These are phyloP conservation scores for Pilophorus perplexus DNA, from an alignment of 2,888 invertebrate species.

Conservation along the genomic window DNA sequence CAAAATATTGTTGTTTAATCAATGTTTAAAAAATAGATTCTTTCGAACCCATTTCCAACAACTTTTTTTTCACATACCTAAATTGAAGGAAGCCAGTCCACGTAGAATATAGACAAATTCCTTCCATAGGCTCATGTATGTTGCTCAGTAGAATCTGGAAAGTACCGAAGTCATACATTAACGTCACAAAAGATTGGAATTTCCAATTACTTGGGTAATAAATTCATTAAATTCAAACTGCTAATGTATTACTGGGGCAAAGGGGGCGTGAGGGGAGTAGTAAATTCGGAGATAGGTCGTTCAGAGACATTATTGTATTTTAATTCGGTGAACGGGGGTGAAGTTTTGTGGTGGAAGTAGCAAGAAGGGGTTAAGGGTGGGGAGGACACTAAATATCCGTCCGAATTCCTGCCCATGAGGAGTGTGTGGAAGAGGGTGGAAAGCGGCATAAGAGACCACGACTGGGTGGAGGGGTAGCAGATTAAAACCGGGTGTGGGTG, in stretches of 20 bases:
- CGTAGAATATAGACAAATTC: no score
- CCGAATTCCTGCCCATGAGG: slow-evolving; percentile 28
- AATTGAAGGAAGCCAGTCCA: no score
- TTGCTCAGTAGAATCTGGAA: no score
- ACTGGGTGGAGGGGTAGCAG: slow-evolving; percentile 10
- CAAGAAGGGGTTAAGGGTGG: neutral
- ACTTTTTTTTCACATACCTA: no score
- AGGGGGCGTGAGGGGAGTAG: slow-evolving; percentile 24
- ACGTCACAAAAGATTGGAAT: slow-evolving; percentile 37
- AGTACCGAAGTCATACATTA: slow-evolving; percentile 11
- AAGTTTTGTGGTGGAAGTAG: slow-evolving; percentile 24
- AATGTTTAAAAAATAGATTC: no score
- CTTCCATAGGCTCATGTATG: no score
- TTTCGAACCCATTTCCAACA: no score
- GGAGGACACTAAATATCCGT: slow-evolving; percentile 24
- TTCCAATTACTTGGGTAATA: slow-evolving; percentile 45
- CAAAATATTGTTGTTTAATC: no score
- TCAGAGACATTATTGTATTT: slow-evolving; percentile 45
- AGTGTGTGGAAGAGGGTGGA: slow-evolving; percentile 8
- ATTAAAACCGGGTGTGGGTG: no score
- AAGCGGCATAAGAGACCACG: slow-evolving; percentile 27
- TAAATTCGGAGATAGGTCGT: slow-evolving; percentile 44
- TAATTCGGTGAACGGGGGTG: slow-evolving; percentile 44
- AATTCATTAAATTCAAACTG: slow-evolving; percentile 46
- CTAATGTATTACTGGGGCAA: slow-evolving; percentile 41